Percentiles rank a stretch among this genome's conserved stretches.
Evolutionary conservation across 92 coral and sea anemone species (phyloP).

Genomic region (Isaurus tuberculatus): DNA sequence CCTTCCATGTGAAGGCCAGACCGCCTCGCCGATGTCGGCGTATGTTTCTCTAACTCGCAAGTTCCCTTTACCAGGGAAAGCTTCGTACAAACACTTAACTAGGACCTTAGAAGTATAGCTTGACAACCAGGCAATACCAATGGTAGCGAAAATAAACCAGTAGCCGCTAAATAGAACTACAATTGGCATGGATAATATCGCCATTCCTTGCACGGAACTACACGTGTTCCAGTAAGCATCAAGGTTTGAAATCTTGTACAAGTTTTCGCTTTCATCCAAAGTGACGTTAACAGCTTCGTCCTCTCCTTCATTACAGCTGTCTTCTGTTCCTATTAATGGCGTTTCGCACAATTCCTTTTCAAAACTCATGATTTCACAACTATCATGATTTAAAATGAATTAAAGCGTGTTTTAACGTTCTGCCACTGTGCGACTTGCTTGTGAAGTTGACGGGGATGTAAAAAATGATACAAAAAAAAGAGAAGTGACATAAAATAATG

Average conservation of each 20-base stretch:
- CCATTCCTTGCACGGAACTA: slow-evolving; percentile 76
- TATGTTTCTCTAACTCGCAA: slow-evolving; percentile 67
- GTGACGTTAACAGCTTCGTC: slow-evolving; percentile 4
- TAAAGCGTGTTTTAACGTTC: background rate
- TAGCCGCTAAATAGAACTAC: slow-evolving; percentile 71
- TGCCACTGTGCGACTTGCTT: background rate
- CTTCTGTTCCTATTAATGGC: background rate
- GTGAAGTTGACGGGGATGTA: background rate
- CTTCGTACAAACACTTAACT: slow-evolving; percentile 65
- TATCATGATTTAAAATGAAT: background rate
- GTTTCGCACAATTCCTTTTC: background rate
- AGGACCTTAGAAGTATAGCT: slow-evolving; percentile 69
- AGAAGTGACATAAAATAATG: background rate
- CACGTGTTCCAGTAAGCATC: slow-evolving; percentile 88
- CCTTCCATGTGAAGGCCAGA: slow-evolving; percentile 76
- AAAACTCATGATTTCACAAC: slow-evolving; percentile 32
- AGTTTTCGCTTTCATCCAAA: slow-evolving; percentile 43
- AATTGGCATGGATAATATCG: slow-evolving; percentile 68
- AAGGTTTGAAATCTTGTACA: slow-evolving; percentile 72
- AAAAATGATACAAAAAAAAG: no score
- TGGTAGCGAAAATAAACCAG: slow-evolving; percentile 67
- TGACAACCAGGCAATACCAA: slow-evolving; percentile 63
- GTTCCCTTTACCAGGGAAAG: slow-evolving; percentile 52
- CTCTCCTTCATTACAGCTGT: background rate
- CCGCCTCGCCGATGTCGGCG: slow-evolving; percentile 79